Conservation (phyloP, 2,797 vertebrate species). For the Gymnocypris eckloni region DNA sequence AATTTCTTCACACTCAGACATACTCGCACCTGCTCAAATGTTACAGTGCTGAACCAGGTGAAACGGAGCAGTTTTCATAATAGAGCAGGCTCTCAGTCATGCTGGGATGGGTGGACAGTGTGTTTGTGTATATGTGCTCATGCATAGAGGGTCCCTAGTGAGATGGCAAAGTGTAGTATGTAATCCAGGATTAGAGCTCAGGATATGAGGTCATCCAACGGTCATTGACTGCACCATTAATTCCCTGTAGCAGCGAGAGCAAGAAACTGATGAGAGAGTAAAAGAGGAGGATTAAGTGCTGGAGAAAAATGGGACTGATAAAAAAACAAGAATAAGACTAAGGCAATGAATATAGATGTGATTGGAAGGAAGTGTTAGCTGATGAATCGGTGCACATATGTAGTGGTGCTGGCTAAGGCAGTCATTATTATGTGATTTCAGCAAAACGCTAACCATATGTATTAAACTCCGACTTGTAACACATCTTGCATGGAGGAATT, state of each 20-base stretch:
- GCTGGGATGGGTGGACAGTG: conserved; percentile 33
- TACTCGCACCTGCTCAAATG: conserved; percentile 1
- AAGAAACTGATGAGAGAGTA: conserved; percentile 43
- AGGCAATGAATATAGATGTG: background rate
- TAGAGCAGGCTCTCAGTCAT: conserved; percentile 37
- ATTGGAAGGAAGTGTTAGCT: background rate
- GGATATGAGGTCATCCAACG: conserved; percentile 69
- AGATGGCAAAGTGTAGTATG: conserved; percentile 59
- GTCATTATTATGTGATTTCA: conserved; percentile 2
- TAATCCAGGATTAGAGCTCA: conserved; percentile 77
- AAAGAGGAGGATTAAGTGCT: conserved; percentile 14
- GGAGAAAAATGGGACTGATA: conserved; percentile 1
- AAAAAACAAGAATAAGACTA: background rate
- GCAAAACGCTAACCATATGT: background rate
- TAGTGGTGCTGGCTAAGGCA: background rate
- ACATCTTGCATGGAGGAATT: background rate
- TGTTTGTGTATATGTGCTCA: conserved; percentile 17
- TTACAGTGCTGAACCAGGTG: conserved; percentile 48
- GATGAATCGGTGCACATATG: background rate
- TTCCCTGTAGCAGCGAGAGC: conserved; percentile 39
- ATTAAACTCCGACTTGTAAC: background rate
- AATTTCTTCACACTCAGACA: background rate
- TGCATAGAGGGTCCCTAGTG: conserved; percentile 53
- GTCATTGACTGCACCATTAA: conserved; percentile 63
- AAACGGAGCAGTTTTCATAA: conserved; percentile 32